Conservation (phyloP, 1,140 invertebrate genomes). For the Tachypleus tridentatus region DNA sequence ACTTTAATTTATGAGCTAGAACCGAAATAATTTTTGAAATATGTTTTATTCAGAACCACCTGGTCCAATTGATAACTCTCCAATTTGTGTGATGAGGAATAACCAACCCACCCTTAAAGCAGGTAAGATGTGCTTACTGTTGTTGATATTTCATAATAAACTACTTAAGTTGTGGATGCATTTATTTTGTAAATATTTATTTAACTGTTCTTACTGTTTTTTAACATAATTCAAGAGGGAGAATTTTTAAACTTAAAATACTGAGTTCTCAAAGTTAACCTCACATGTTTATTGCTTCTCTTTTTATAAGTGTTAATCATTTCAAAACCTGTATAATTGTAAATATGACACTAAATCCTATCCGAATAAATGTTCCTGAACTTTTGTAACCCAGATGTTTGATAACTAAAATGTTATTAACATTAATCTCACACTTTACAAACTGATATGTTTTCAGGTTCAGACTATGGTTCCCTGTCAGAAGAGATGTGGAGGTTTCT, state of each 20-base stretch:
- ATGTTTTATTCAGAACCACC: constrained; percentile 48
- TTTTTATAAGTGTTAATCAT: too few relatives aligned
- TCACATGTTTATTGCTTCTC: too few relatives aligned
- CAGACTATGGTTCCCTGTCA: constrained; percentile 70
- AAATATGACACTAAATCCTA: too few relatives aligned
- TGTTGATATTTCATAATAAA: background rate
- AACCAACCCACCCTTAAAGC: constrained; percentile 41
- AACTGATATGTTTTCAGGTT: constrained; percentile 36
- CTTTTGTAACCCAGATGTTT: too few relatives aligned
- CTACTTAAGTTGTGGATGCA: background rate
- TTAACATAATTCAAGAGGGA: too few relatives aligned
- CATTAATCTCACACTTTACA: background rate
- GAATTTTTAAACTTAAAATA: too few relatives aligned
- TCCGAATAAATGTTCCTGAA: too few relatives aligned
- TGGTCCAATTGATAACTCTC: constrained; percentile 72
- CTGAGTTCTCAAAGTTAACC: too few relatives aligned
- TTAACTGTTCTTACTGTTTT: too few relatives aligned
- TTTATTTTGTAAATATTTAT: too few relatives aligned
- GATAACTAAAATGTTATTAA: too few relatives aligned
- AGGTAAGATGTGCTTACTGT: constrained; percentile 20
- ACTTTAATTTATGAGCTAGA: background rate
- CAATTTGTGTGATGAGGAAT: constrained; percentile 47
- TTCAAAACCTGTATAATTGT: too few relatives aligned
- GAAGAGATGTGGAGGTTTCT: constrained; percentile 77
- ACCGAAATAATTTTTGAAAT: background rate